phyloP scores from a whole-genome alignment of 2,113 vertebrate genomes.

The Sula dactylatra region DNA sequence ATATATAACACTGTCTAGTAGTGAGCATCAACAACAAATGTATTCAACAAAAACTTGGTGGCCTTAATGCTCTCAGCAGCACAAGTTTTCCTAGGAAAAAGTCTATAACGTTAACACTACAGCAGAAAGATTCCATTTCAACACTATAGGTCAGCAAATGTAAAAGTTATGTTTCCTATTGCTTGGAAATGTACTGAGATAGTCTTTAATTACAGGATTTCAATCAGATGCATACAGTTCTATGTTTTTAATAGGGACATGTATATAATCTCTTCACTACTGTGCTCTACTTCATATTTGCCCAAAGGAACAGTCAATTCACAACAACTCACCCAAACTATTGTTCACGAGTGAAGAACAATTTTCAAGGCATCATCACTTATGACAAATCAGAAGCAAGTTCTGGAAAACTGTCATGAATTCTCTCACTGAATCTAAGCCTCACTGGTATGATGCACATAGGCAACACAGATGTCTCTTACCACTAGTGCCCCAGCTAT shows the following conservation, averaged over 20 bases:
- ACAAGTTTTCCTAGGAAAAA: neutral
- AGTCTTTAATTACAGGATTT: neutral
- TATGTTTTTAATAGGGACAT: neutral
- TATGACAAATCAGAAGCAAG: neutral
- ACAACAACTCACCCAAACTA: neutral
- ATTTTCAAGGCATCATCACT: neutral
- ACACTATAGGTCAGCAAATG: neutral
- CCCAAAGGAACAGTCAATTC: neutral
- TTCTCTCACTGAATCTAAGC: neutral
- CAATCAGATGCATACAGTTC: neutral
- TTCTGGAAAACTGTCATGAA: neutral
- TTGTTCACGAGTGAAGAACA: neutral
- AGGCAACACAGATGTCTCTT: neutral
- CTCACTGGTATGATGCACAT: neutral
- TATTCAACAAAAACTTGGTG: neutral
- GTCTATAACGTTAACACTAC: neutral
- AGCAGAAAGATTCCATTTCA: neutral
- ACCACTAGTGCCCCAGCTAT: neutral
- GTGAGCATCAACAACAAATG: slow-evolving; percentile 15
- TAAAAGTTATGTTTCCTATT: neutral
- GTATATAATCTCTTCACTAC: neutral
- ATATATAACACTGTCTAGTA: neutral
- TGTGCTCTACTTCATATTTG: neutral
- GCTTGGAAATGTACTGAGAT: neutral
- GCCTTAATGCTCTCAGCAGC: neutral